Evolutionary conservation across 2,113 vertebrate genomes (phyloP), one percentile per base, ranked within the genome.

Genomic region (Saguinus midas): DNA sequence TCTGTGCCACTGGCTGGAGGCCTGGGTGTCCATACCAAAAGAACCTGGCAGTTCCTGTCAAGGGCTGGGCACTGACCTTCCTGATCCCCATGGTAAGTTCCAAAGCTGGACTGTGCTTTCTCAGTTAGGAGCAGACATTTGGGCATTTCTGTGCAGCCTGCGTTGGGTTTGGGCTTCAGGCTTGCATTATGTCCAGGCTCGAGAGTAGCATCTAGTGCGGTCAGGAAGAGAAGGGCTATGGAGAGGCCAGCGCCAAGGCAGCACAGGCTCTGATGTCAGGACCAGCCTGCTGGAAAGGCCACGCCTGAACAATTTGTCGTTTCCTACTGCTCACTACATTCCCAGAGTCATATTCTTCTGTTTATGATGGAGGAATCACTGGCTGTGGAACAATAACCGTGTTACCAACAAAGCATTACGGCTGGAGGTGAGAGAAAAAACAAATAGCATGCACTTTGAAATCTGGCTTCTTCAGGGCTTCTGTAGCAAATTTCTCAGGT

Each of bases 371-470:
- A 96, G 84, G 78, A 95, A 35, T 35, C 82, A 32, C 55, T 18
- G 85, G 43, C 87, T 61, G 79, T 96, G 90, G 87, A 97, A 76
- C 48, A 79, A 94, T 93, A 55, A 88, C 84, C 78, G 55, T 82
- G 66, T 35, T 86, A 73, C 90, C 90, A 85, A 92, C 92, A 92
- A 95, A 90, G 75, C 70, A 6, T 87, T 83, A 85, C 55, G 87
- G 55, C 87, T 86, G 57, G 57, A 96, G 76, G 94, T 85, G 52
- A 96, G 87, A 87, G 40, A 45, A 23, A 48, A 91, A 81, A 84
- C 79, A 66, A 75, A 88, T 2, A 45, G 43, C 90, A 57, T 84
- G 72, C 50, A 40, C 84, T 92, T 79, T 80, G 80, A 93, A 90
- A 64, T 94, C 87, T 83, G 93, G 70, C 48, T 86, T 73, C 55